phyloP scores from a whole-genome alignment of 2,113 vertebrate genomes.

The Chaenogobius annularis region DNA sequence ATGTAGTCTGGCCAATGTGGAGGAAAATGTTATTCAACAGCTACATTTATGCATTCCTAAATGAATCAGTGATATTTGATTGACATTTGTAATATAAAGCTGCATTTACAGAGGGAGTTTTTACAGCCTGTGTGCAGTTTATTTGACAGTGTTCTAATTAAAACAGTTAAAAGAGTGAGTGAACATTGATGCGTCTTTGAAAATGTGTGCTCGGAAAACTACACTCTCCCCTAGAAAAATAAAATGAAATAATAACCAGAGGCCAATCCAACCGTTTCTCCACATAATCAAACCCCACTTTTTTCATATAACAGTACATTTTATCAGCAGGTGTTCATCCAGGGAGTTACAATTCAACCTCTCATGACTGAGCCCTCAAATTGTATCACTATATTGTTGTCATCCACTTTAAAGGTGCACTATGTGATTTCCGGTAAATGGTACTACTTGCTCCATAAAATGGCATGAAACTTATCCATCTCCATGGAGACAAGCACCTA shows the following conservation, averaged over 20 bases:
- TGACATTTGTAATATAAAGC: conserved; percentile 1
- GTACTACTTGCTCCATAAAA: too few species aligned
- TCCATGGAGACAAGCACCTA: too few species aligned
- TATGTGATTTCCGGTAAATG: too few species aligned
- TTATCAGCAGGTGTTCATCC: too few species aligned
- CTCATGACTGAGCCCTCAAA: too few species aligned
- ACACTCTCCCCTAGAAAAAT: neutral
- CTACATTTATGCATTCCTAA: neutral
- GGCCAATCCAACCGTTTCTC: neutral
- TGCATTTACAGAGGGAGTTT: neutral
- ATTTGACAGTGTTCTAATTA: conserved; percentile 1
- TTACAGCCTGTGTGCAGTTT: neutral
- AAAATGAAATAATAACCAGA: neutral
- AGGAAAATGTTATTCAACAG: neutral
- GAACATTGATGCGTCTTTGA: neutral
- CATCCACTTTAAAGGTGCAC: too few species aligned
- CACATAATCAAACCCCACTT: too few species aligned
- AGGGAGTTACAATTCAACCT: too few species aligned
- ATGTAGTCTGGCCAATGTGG: too few species aligned
- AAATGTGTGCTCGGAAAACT: neutral
- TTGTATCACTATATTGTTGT: too few species aligned
- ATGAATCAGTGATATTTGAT: neutral
- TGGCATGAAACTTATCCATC: too few species aligned
- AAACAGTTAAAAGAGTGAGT: neutral
- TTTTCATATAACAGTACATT: neutral